Percentiles rank a stretch among this genome's conserved stretches.
Conservation (phyloP, 1,140 invertebrate genomes). For the Caenorhabditis latens region DNA sequence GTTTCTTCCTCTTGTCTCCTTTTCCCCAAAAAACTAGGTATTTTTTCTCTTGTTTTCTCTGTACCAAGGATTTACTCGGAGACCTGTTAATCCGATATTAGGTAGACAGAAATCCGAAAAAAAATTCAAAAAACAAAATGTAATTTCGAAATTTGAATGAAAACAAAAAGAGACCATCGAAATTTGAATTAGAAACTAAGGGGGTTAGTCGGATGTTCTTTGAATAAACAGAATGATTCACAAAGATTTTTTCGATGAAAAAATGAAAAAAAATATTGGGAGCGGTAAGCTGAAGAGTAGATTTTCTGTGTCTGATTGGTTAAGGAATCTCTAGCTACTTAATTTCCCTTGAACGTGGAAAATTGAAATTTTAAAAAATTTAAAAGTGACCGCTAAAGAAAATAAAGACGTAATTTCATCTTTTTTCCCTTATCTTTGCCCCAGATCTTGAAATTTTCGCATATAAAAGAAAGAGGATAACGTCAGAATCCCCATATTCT, state of each 20-base stretch:
- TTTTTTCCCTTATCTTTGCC: constrained; percentile 2
- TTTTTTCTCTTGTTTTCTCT: neutral
- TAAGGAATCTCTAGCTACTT: too few species aligned
- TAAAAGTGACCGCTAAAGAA: neutral
- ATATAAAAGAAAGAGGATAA: neutral
- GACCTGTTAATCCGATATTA: neutral
- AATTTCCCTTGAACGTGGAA: too few species aligned
- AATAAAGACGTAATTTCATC: neutral
- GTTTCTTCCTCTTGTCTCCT: neutral
- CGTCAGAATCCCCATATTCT: neutral
- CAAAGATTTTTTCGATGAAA: too few species aligned
- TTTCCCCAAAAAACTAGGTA: neutral
- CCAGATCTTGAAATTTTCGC: constrained; percentile 15
- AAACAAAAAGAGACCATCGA: neutral
- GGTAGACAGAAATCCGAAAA: neutral
- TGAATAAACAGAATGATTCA: too few species aligned
- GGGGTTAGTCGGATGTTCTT: too few species aligned
- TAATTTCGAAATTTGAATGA: neutral
- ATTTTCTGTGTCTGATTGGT: too few species aligned
- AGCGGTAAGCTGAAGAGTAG: neutral
- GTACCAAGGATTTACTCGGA: neutral
- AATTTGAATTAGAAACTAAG: too few species aligned
- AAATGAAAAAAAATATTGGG: too few species aligned
- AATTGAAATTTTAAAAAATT: neutral
- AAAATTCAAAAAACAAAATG: neutral